Evolutionary conservation across 2,113 vertebrate genomes (phyloP), one percentile per base, ranked within the genome.

Genomic region (Lota lota): DNA sequence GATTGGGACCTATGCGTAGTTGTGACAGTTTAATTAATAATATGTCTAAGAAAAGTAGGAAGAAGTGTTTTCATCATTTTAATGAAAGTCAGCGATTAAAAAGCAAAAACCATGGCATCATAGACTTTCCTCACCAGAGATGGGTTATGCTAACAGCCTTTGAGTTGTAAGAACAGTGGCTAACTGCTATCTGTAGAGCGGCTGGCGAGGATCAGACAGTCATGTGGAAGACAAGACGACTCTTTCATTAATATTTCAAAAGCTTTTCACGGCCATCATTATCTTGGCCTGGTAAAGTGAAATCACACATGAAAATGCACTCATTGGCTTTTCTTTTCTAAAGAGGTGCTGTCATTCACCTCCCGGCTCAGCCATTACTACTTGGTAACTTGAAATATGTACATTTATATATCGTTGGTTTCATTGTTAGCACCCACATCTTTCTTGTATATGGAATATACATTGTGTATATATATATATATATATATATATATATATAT

Each of bases 181-280:
- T 33, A 28, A 22, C 47, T 16, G 64, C 64, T n/a, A 63, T 64
- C 60, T 24, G 50, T 54, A 7, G 53, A 5, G 17, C 3, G 53
- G 53, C 53, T n/a, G 53, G 53, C 53, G 17, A 18, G 53, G n/a
- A 56, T 36, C 18, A 66, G 22, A 64, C 36, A 66, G 60, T 21
- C 67, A 61, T 10, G 22, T 64, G 47, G 40, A 54, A 53, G 63
- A 75, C 51, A 28, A 78, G 12, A 50, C 61, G 36, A 8, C 56
- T 18, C 22, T 2, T 20, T 36, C 47, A 20, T 78, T 33, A 78
- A 80, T 77, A 79, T 77, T 76, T 82, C 24, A 82, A 57, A 51
- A 11, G 19, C 8, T 63, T 68, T 63, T 62, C 11, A 57, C 17
- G n/a, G 18, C 17, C 18, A 36, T 36, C 69, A 14, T 67, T 73